phyloP scores from a whole-genome alignment of 2,888 invertebrate species.

The Acleris emargana region DNA sequence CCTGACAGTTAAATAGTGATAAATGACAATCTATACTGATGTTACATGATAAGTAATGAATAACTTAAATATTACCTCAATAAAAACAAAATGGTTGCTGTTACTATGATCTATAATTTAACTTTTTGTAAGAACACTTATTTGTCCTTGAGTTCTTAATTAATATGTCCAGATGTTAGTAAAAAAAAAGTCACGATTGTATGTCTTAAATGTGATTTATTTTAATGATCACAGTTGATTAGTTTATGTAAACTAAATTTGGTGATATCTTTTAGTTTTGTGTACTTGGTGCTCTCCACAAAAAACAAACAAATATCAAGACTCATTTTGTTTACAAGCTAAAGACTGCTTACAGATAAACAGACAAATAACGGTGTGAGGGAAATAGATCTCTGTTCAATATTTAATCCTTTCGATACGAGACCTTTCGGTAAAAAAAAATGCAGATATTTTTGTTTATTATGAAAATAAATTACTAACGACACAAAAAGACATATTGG shows the following conservation, averaged over 20 bases:
- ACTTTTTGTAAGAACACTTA: conserved; percentile 21
- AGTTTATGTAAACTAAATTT: not conserved
- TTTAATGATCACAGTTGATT: not conserved
- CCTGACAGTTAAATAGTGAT: not conserved
- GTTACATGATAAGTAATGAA: conserved; percentile 8
- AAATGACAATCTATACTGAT: conserved; percentile 1
- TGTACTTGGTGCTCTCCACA: no score
- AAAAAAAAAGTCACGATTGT: conserved; percentile 30
- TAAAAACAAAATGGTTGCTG: conserved; percentile 25
- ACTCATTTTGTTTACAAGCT: no score
- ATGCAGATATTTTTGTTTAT: no score
- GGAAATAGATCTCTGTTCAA: no score
- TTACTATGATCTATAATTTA: conserved; percentile 21
- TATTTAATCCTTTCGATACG: no score
- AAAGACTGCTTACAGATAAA: no score
- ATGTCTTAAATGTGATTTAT: not conserved
- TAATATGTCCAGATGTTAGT: conserved; percentile 20
- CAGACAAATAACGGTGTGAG: no score
- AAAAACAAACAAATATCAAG: no score
- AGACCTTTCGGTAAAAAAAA: no score
- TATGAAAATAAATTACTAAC: no score
- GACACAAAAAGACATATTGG: no score
- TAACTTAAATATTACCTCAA: conserved; percentile 6
- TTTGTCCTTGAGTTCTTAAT: conserved; percentile 30
- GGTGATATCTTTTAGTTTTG: no score